A percentile compares a stretch with the other conserved stretches of the same genome.
These are phyloP conservation scores for Zophobas atratus DNA, from an alignment of 1,140 invertebrate genomes.

Conservation along the genomic window DNA sequence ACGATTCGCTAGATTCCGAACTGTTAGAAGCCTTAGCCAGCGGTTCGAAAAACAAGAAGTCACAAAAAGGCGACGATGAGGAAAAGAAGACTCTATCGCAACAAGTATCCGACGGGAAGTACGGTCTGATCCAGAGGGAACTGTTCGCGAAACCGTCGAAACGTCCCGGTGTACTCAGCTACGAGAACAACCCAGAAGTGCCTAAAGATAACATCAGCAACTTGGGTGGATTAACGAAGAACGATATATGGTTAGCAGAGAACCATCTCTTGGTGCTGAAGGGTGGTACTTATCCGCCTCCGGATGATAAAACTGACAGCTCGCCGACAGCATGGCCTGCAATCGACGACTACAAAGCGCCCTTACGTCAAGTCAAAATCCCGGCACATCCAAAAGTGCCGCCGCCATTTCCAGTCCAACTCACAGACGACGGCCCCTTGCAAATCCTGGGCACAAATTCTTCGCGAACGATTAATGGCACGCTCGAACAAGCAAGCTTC, in stretches of 20 bases:
- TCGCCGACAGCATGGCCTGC: constrained; percentile 76
- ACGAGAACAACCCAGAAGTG: constrained; percentile 82
- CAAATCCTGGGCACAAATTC: constrained; percentile 79
- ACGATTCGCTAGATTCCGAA: constrained; percentile 65
- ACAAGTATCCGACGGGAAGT: constrained; percentile 90
- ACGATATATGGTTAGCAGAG: constrained; percentile 92
- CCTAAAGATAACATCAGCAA: constrained; percentile 84
- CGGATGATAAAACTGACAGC: constrained; percentile 64
- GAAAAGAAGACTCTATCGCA: constrained; percentile 87
- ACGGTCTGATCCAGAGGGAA: constrained; percentile 90
- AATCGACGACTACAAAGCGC: constrained; percentile 87
- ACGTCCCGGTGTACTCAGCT: constrained; percentile 86
- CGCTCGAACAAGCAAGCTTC: constrained; percentile 64
- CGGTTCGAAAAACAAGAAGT: constrained; percentile 74
- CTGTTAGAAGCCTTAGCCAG: constrained; percentile 73
- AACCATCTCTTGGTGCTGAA: constrained; percentile 88
- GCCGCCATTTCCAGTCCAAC: constrained; percentile 90
- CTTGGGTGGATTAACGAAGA: constrained; percentile 84
- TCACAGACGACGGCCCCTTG: constrained; percentile 84
- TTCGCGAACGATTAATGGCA: constrained; percentile 76
- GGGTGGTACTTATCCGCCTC: constrained; percentile 79
- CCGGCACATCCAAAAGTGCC: constrained; percentile 78
- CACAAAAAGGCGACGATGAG: constrained; percentile 74
- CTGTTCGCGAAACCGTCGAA: constrained; percentile 78
- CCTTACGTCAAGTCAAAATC: constrained; percentile 81